Evolutionary conservation across 2,113 vertebrate species (phyloP).

Genomic region (Blennius ocellaris): DNA sequence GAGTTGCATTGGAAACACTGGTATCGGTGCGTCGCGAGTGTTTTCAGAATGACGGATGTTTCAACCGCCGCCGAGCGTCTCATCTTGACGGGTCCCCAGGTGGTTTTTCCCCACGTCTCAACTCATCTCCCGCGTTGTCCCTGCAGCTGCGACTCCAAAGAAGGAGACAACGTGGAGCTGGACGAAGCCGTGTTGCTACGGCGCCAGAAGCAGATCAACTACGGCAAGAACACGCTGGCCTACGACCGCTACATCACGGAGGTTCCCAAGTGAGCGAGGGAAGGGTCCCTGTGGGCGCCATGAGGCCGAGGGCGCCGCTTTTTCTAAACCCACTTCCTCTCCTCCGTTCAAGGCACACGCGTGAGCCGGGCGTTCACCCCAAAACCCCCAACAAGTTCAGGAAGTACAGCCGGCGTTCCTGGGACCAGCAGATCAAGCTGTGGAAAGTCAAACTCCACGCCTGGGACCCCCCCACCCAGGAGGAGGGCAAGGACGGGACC

Average conservation of each 20-base stretch:
- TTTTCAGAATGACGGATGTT: too few relatives aligned
- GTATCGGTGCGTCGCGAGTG: too few relatives aligned
- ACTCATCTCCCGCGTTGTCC: too few relatives aligned
- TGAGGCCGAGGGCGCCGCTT: too few relatives aligned
- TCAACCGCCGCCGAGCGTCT: too few relatives aligned
- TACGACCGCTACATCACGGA: slow-evolving; percentile 94
- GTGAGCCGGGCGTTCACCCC: slow-evolving; percentile 91
- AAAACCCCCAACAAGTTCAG: slow-evolving; percentile 98
- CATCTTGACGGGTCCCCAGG: too few relatives aligned
- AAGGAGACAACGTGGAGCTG: slow-evolving; percentile 90
- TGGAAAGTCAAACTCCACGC: slow-evolving; percentile 96
- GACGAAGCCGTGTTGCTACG: slow-evolving; percentile 91
- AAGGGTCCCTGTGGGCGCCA: too few relatives aligned
- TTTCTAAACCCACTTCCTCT: too few relatives aligned
- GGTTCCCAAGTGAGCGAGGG: slow-evolving; percentile 88
- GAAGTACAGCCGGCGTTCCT: slow-evolving; percentile 97
- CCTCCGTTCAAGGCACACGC: slow-evolving; percentile 85
- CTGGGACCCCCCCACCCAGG: slow-evolving; percentile 92
- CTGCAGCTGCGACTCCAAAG: slow-evolving; percentile 92
- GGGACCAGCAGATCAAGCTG: slow-evolving; percentile 97
- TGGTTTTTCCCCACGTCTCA: too few relatives aligned
- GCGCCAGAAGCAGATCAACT: slow-evolving; percentile 97
- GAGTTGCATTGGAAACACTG: too few relatives aligned
- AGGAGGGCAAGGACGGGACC: slow-evolving; percentile 83
- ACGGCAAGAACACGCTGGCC: slow-evolving; percentile 95